Base-by-base conservation (phyloP, 2,797 vertebrate genomes). In the Acrocephalus scirpaceus region DNA sequence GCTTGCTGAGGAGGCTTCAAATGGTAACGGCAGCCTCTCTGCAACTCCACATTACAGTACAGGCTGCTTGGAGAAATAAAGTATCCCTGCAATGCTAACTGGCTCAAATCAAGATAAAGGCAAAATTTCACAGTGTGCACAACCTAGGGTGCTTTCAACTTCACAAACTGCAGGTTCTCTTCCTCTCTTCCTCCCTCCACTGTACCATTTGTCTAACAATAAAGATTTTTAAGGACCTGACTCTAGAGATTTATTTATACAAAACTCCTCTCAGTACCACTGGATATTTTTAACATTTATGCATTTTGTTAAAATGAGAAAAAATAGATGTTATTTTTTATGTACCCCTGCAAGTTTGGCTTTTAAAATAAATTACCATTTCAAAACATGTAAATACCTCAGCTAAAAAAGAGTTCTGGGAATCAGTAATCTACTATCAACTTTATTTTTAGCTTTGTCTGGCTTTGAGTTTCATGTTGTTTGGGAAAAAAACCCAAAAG, bases 371-470 rank as follows among this genome's bases (percentile, higher is more conserved):
- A 86, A 42, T 34, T 51, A 71, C 29, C 29, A 71, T 67, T 76
- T 91, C 34, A 90, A 88, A 95, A 76, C 66, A 90, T 48, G 73
- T 78, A 66, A 94, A 86, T 66, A 89, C 3, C 10, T 88, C 47
- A 40, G 70, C 90, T 73, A 79, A 94, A 92, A 88, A 86, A 74
- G 91, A 56, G 85, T 85, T 82, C 88, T 45, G 90, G 69, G 70
- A 97, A 97, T 96, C 90, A 76, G 51, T 64, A 38, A 72, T 80
- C 84, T 57, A 77, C 51, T 79, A 83, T 57, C 77, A 94, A 84
- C 71, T 78, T 87, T 92, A 86, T 66, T 91, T 96, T 92, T 94
- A 93, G 54, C 69, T 81, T 80, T 92, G 44, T 78, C 73, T 78
- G n/a, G 75, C 56, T 86, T 53, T 9, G 20, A 74, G 56, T 89